These are phyloP conservation scores for Thera obeliscata DNA, from an alignment of 2,888 invertebrate genomes.

Conservation along the genomic window DNA sequence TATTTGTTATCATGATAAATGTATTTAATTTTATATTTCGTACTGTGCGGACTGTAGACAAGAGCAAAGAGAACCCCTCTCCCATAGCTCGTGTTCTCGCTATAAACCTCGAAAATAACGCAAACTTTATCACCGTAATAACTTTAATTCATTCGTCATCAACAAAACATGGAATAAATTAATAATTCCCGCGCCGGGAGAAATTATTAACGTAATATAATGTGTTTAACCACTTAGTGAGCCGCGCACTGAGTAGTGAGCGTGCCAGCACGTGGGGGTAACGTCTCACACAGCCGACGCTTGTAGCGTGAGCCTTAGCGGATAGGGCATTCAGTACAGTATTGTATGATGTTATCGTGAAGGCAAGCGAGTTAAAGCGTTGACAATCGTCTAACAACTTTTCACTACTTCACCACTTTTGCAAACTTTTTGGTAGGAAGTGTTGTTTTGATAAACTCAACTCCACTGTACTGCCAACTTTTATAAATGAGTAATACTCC, in stretches of 20 bases:
- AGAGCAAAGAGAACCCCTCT: background rate
- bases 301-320: conserved; percentile 18
- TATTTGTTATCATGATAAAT: background rate
- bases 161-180: conserved; percentile 35
- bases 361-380: background rate
- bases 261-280: conserved; percentile 16
- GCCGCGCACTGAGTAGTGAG: conserved; percentile 27
- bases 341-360: conserved; percentile 8
- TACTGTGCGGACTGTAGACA: background rate
- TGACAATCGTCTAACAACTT: too few species aligned
- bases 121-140: conserved; percentile 37
- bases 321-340: conserved; percentile 11
- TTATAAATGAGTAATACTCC: too few species aligned
- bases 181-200: conserved; percentile 24
- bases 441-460: too few species aligned
- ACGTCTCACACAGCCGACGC: conserved; percentile 9
- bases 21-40: background rate
- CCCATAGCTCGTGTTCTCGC: conserved; percentile 8
- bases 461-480: too few species aligned
- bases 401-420: too few species aligned
- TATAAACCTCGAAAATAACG: conserved; percentile 28
- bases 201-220: conserved; percentile 41
- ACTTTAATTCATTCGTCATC: conserved; percentile 37
- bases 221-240: conserved; percentile 38
- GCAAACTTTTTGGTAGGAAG: too few species aligned